Evolutionary conservation across 2,888 invertebrate species (phyloP).

Genomic region (Stenotaenia linearis): DNA sequence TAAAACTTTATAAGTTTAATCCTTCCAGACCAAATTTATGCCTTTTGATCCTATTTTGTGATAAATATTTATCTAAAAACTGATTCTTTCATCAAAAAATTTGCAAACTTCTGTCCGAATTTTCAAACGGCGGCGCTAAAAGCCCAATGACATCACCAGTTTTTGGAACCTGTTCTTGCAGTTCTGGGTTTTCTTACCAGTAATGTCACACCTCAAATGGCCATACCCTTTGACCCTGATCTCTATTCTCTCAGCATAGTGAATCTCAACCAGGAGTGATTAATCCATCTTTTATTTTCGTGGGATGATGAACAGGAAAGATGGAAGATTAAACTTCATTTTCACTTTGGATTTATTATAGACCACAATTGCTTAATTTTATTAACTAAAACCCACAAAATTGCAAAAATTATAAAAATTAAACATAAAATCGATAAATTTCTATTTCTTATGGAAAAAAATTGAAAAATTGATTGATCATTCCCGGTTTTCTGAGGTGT

Average conservation of each 20-base stretch:
- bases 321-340: background rate
- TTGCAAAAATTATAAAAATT: background rate
- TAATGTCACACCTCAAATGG: background rate
- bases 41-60: no score
- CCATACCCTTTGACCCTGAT: background rate
- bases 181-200: background rate
- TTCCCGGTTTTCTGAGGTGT: background rate
- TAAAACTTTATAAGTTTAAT: no score
- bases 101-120: background rate
- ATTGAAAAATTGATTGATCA: background rate
- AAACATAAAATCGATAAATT: background rate
- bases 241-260: background rate
- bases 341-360: background rate
- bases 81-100: background rate
- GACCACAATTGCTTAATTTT: background rate
- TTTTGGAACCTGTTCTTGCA: background rate
- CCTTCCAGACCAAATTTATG: no score
- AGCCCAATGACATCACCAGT: background rate
- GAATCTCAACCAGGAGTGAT: background rate
- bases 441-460: background rate
- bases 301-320: no score
- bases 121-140: background rate
- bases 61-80: no score
- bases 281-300: background rate
- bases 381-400: background rate